phyloP scores from a whole-genome alignment of 2,113 vertebrate species.

The Myiagra hebetior region DNA sequence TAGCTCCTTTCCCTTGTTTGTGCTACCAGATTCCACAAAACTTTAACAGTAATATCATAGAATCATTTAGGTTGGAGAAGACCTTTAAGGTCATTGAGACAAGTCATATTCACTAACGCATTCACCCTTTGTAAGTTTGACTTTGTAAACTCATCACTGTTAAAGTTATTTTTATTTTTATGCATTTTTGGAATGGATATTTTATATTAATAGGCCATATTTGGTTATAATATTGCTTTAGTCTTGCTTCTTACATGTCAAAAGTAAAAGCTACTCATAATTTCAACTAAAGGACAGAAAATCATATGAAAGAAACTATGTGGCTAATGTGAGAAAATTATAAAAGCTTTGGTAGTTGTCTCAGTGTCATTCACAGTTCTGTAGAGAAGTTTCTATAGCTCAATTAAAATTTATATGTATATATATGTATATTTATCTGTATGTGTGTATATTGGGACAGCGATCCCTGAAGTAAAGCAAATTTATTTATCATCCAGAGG shows the following conservation, averaged over 20 bases:
- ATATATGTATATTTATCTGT: neutral
- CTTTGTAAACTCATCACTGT: neutral
- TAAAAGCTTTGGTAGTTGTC: neutral
- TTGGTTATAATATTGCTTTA: neutral
- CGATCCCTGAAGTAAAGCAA: neutral
- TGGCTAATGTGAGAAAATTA: neutral
- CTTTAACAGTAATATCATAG: neutral
- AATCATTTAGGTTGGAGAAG: neutral
- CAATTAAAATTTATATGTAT: neutral
- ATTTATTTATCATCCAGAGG: conserved; percentile 6
- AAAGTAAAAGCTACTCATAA: neutral
- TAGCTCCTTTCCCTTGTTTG: accelerated
- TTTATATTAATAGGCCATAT: neutral
- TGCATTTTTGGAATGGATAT: neutral
- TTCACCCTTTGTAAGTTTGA: neutral
- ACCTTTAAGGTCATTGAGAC: neutral
- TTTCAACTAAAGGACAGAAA: neutral
- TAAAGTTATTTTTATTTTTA: neutral
- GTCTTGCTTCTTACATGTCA: neutral
- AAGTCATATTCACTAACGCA: neutral
- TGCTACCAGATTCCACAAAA: neutral
- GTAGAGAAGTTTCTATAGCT: neutral
- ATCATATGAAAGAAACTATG: accelerated
- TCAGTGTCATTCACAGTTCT: neutral
- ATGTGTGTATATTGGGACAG: neutral